Conservation (phyloP, 2,113 vertebrate genomes). For the Neofelis nebulosa region DNA sequence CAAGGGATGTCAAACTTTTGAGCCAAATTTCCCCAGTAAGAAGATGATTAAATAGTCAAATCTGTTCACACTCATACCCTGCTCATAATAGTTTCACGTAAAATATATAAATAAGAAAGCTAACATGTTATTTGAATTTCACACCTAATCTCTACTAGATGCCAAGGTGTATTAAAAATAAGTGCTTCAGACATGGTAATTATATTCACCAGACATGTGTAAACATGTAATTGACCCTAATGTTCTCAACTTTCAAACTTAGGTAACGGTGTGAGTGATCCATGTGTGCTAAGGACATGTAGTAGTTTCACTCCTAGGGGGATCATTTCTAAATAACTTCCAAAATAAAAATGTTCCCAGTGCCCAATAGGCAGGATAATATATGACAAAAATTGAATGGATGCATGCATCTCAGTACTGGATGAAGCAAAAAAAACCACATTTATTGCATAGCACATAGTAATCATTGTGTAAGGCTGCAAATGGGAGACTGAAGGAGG, state of each 20-base stretch:
- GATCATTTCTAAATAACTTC: background rate
- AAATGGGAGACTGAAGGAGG: background rate
- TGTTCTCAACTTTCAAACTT: conserved; percentile 1
- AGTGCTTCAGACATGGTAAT: background rate
- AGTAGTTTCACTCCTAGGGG: background rate
- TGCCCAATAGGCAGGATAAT: background rate
- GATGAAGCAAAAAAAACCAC: background rate
- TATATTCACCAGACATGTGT: background rate
- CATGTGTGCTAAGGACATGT: background rate
- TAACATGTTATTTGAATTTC: conserved; percentile 35
- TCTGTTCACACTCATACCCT: background rate
- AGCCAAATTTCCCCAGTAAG: background rate
- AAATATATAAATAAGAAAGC: background rate
- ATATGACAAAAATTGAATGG: background rate
- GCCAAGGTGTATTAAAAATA: conserved; percentile 40
- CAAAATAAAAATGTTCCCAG: conserved; percentile 9
- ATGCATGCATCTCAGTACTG: background rate
- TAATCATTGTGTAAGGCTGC: background rate
- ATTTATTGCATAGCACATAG: background rate
- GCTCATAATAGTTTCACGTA: background rate
- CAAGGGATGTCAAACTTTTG: background rate
- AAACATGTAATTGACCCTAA: background rate
- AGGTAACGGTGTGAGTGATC: background rate
- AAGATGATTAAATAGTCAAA: background rate
- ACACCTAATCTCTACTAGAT: background rate